These are phyloP conservation scores for Achroia grisella DNA, from an alignment of 1,140 invertebrate genomes.

Conservation along the genomic window DNA sequence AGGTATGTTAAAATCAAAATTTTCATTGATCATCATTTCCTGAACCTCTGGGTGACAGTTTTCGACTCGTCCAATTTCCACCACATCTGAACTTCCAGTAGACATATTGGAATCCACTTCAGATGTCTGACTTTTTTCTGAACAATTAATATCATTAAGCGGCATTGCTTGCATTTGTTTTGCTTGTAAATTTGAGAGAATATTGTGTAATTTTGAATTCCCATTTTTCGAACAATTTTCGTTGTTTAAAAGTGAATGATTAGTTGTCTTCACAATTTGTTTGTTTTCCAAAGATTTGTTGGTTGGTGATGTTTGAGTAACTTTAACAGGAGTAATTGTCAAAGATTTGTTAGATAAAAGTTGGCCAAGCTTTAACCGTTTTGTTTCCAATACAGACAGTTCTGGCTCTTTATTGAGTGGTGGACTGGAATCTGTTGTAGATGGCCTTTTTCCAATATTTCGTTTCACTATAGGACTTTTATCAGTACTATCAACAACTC, in stretches of 20 bases:
- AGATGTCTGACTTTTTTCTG: conserved; percentile 41
- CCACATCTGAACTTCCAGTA: conserved; percentile 42
- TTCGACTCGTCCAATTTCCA: conserved; percentile 31
- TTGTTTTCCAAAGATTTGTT: conserved; percentile 36
- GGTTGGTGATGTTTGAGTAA: conserved; percentile 29
- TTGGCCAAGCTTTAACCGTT: conserved; percentile 64
- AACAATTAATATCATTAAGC: conserved; percentile 43
- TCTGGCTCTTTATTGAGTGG: conserved; percentile 44
- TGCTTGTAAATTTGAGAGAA: conserved; percentile 59
- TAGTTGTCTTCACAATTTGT: conserved; percentile 32
- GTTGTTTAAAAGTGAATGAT: conserved; percentile 56
- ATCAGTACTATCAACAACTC: conserved; percentile 46
- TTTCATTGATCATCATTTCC: conserved; percentile 65
- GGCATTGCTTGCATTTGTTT: conserved; percentile 51
- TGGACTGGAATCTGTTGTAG: conserved; percentile 32
- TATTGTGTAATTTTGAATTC: conserved; percentile 65
- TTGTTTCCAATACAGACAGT: conserved; percentile 49
- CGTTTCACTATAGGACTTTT: conserved; percentile 22
- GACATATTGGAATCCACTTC: conserved; percentile 64
- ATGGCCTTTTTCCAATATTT: conserved; percentile 45
- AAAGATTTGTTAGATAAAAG: conserved; percentile 55
- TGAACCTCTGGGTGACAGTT: conserved; percentile 47
- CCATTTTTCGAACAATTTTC: conserved; percentile 69
- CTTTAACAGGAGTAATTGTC: conserved; percentile 42
- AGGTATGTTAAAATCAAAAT: conserved; percentile 59